phyloP scores from a whole-genome alignment of 2,113 vertebrate species.

The Atlantisia rogersi region DNA sequence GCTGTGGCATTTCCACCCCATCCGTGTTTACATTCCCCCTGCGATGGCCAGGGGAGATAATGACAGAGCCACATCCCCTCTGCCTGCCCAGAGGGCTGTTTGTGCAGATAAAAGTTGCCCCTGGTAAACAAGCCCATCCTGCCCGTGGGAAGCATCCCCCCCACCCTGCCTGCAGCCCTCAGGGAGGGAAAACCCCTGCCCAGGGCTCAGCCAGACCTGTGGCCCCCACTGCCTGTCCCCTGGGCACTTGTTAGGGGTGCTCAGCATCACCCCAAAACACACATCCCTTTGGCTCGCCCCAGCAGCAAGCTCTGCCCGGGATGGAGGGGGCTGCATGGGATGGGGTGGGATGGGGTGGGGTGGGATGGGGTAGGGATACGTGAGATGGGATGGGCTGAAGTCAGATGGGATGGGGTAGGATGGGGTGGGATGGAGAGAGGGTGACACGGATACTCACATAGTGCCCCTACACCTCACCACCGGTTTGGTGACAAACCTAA shows the following conservation, averaged over 20 bases:
- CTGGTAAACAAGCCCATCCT: slow-evolving; percentile 64
- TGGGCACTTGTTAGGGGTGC: neutral
- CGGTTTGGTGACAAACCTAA: neutral
- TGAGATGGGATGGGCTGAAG: neutral
- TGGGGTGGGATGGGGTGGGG: no score
- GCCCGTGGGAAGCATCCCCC: slow-evolving; percentile 17
- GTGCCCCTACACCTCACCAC: fast-evolving
- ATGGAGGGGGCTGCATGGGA: neutral
- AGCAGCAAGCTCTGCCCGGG: neutral
- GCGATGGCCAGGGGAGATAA: slow-evolving; percentile 1
- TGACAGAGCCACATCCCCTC: neutral
- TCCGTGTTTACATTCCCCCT: slow-evolving; percentile 62
- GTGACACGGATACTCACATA: no score
- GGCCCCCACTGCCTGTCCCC: neutral
- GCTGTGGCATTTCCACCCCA: neutral
- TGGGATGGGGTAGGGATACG: neutral
- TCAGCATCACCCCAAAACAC: neutral
- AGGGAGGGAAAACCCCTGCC: neutral
- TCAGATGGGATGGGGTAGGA: no score
- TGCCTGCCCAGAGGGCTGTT: slow-evolving; percentile 15
- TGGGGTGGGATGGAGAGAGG: no score
- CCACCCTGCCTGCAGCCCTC: neutral
- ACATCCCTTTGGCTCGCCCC: no score
- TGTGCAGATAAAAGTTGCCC: slow-evolving; percentile 35
- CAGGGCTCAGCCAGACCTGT: fast-evolving